phyloP scores from a whole-genome alignment of 2,113 vertebrate genomes.

The Prolemur simus region DNA sequence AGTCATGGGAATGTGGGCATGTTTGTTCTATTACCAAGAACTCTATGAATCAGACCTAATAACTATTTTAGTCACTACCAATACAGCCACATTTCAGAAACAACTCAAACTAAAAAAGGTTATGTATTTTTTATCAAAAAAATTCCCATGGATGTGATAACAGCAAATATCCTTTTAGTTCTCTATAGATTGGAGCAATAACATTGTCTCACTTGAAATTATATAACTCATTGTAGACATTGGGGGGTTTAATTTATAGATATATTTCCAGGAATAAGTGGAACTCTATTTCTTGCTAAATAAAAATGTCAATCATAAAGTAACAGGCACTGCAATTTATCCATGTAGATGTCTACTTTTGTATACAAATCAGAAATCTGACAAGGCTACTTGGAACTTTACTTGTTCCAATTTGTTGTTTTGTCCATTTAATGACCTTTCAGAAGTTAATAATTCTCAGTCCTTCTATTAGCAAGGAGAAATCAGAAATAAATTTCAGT shows the following conservation, averaged over 20 bases:
- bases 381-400: neutral
- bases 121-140: slow-evolving; percentile 5
- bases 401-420: neutral
- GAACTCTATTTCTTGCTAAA: slow-evolving; percentile 32
- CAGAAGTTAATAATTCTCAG: neutral
- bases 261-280: neutral
- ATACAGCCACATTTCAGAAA: slow-evolving; percentile 18
- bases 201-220: slow-evolving; percentile 46
- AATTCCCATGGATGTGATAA: slow-evolving; percentile 37
- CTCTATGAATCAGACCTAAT: slow-evolving; percentile 45
- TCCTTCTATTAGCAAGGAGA: neutral
- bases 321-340: neutral
- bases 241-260: slow-evolving; percentile 37
- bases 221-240: neutral
- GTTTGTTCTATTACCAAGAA: slow-evolving; percentile 41
- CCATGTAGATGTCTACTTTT: neutral
- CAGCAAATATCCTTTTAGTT: slow-evolving; percentile 45
- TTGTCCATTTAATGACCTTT: neutral
- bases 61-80: slow-evolving; percentile 32
- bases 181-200: neutral
- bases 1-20: slow-evolving; percentile 13
- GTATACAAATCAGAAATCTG: neutral
- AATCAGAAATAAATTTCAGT: neutral
- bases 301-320: slow-evolving; percentile 55
- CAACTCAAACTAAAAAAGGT: neutral